A percentile compares a stretch with the other conserved stretches of the same genome.
phyloP scores from a whole-genome alignment of 2,888 invertebrate species.

The Brachynemurus nebulosus region DNA sequence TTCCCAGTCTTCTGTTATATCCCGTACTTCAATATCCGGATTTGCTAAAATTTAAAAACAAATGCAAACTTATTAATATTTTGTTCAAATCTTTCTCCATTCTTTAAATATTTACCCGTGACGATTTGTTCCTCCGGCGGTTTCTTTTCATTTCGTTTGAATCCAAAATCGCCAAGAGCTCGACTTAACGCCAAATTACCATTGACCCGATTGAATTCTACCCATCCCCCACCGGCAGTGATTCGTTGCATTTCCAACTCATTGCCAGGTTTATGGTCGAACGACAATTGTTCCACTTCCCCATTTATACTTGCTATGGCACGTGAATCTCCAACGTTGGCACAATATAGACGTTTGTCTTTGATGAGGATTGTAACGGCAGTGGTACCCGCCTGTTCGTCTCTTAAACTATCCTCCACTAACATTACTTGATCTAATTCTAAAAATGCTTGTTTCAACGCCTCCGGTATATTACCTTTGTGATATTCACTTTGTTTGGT shows the following conservation, averaged over 20 bases:
- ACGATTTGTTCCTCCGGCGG: slow-evolving; percentile 91
- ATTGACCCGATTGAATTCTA: slow-evolving; percentile 95
- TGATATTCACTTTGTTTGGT: slow-evolving; percentile 69
- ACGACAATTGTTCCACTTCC: slow-evolving; percentile 58
- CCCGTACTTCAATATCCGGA: slow-evolving; percentile 78
- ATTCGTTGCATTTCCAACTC: slow-evolving; percentile 79
- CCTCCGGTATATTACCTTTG: slow-evolving; percentile 69
- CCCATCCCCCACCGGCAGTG: slow-evolving; percentile 90
- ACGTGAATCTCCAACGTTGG: slow-evolving; percentile 94
- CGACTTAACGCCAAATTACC: slow-evolving; percentile 92
- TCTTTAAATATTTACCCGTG: slow-evolving; percentile 53
- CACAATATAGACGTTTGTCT: slow-evolving; percentile 77
- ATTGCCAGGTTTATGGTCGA: slow-evolving; percentile 93
- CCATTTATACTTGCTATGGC: slow-evolving; percentile 84
- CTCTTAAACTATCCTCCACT: slow-evolving; percentile 71
- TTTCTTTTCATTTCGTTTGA: slow-evolving; percentile 79
- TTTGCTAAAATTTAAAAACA: slow-evolving; percentile 46
- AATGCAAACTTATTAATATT: neutral
- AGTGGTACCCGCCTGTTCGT: slow-evolving; percentile 91
- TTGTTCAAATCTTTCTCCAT: too few species aligned
- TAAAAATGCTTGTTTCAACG: slow-evolving; percentile 76
- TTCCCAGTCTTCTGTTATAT: slow-evolving; percentile 82
- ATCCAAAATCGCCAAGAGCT: slow-evolving; percentile 93
- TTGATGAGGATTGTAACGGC: slow-evolving; percentile 78
- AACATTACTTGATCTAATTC: slow-evolving; percentile 89